A percentile compares a stretch with the other conserved stretches of the same genome.
Evolutionary conservation across 30 jellyfish, hydroid and myxozoan species (phyloP).

Genomic region (Catostylus mosaicus): DNA sequence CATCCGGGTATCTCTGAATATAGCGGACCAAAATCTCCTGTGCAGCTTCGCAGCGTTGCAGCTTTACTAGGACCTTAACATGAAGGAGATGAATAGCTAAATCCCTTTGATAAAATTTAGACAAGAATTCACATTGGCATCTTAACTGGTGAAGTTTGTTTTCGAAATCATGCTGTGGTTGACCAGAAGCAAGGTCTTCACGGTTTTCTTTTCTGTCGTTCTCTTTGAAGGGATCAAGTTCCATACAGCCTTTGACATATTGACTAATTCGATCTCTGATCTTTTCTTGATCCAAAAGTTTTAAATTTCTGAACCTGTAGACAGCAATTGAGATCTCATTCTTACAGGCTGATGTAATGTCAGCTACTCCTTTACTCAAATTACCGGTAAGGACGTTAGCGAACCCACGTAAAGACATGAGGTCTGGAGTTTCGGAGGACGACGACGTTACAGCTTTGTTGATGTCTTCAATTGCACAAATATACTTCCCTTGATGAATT

Average conservation of each 20-base stretch:
- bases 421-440: slow-evolving; percentile 1
- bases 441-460: slow-evolving; percentile 13
- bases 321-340: slow-evolving; percentile 34
- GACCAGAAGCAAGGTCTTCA: not conserved
- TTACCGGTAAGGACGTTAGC: slow-evolving; percentile 51
- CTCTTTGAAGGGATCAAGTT: slow-evolving; percentile 2
- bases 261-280: slow-evolving; percentile 29
- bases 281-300: slow-evolving; percentile 61
- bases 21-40: slow-evolving; percentile 70
- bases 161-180: slow-evolving; percentile 12
- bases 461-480: slow-evolving; percentile 38
- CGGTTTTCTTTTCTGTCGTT: not conserved
- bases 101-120: slow-evolving; percentile 50
- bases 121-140: slow-evolving; percentile 38
- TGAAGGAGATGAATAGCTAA: slow-evolving; percentile 44
- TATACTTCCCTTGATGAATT: slow-evolving; percentile 23
- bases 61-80: slow-evolving; percentile 29
- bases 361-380: slow-evolving; percentile 40
- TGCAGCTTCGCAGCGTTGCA: slow-evolving; percentile 63
- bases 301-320: slow-evolving; percentile 35
- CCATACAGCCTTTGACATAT: slow-evolving; percentile 21
- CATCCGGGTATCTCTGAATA: slow-evolving; percentile 65
- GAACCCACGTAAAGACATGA: slow-evolving; percentile 53
- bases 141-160: slow-evolving; percentile 52
- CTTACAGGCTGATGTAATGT: slow-evolving; percentile 53